phyloP scores from a whole-genome alignment of 1,140 invertebrate species.

The Caenorhabditis remanei region DNA sequence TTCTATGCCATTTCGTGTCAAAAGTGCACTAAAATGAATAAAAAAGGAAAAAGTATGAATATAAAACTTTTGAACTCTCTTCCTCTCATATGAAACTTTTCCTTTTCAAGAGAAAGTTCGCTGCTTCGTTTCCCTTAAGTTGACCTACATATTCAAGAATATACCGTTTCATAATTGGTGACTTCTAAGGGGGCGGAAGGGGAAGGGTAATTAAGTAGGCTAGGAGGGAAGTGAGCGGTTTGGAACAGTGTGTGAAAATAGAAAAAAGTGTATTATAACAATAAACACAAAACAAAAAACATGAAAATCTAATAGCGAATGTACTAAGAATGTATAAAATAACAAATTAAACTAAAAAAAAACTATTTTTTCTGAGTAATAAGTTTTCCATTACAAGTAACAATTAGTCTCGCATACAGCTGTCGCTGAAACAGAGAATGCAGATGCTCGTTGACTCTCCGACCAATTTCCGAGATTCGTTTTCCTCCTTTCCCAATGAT shows the following conservation, averaged over 20 bases:
- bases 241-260: neutral
- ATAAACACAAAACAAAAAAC: neutral
- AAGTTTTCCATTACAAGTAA: constrained; percentile 62
- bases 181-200: neutral
- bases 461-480: constrained; percentile 54
- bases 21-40: neutral
- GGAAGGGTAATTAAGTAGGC: neutral
- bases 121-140: no score
- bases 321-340: neutral
- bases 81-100: neutral
- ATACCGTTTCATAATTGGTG: constrained; percentile 28
- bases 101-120: no score
- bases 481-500: constrained; percentile 61
- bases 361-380: constrained; percentile 24
- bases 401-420: constrained; percentile 58
- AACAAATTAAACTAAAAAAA: neutral
- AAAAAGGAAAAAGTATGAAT: no score
- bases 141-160: constrained; percentile 18
- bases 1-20: neutral
- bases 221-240: neutral
- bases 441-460: constrained; percentile 63
- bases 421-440: constrained; percentile 64
- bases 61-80: no score
- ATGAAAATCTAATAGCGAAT: neutral
- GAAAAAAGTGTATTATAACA: neutral